Conservation (phyloP, 2,888 invertebrate genomes). For the Chesias legatella region DNA sequence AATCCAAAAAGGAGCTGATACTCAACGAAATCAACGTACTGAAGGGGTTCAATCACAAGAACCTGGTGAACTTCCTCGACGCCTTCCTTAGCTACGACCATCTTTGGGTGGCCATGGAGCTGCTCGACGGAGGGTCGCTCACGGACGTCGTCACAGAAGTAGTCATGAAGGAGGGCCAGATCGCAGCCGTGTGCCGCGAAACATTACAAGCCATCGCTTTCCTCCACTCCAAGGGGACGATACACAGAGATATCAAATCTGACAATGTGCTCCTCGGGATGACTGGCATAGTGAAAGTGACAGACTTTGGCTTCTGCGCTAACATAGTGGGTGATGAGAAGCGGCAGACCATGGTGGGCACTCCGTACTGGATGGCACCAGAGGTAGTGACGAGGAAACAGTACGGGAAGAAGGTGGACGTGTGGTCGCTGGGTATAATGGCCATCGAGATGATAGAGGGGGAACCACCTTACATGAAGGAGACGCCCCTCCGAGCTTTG, state of each 20-base stretch:
- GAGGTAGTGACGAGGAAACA: conserved; percentile 95
- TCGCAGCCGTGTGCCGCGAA: conserved; percentile 96
- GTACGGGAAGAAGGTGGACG: conserved; percentile 95
- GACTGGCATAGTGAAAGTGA: conserved; percentile 95
- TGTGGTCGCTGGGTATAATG: conserved; percentile 99
- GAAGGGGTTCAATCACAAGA: conserved; percentile 95
- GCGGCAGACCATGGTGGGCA: conserved; percentile 98
- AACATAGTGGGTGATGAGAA: conserved; percentile 97
- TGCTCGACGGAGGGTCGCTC: conserved; percentile 95
- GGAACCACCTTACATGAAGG: conserved; percentile 97
- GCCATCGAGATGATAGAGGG: conserved; percentile 97
- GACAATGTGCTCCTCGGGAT: conserved; percentile 97
- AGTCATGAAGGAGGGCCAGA: conserved; percentile 97
- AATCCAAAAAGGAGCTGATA: conserved; percentile 97
- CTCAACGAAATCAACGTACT: conserved; percentile 96
- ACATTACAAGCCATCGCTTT: conserved; percentile 92
- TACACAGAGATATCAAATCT: conserved; percentile 98
- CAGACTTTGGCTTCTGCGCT: conserved; percentile 99
- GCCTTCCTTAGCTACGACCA: conserved; percentile 95
- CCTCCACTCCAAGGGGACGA: conserved; percentile 92
- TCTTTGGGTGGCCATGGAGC: conserved; percentile 98
- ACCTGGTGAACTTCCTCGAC: conserved; percentile 96
- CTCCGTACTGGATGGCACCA: conserved; percentile 99
- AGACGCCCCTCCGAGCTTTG: conserved; percentile 94
- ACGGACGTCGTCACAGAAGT: conserved; percentile 99